Evolutionary conservation across 1,140 invertebrate genomes (phyloP), one percentile per base, ranked within the genome.

Genomic region (Sinella curviseta): DNA sequence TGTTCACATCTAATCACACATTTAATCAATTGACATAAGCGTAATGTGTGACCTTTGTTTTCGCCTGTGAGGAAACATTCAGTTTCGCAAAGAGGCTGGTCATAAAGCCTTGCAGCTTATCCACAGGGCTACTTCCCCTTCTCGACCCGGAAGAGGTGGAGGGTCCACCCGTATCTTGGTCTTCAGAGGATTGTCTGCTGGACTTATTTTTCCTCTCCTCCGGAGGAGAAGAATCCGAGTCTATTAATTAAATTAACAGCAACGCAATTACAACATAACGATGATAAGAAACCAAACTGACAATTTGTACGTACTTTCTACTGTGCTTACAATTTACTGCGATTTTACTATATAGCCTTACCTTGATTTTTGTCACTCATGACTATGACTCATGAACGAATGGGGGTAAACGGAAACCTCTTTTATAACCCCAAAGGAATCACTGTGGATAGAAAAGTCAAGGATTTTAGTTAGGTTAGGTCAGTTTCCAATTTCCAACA

Each of bases 1-100:
- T n/a, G n/a, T n/a, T n/a, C n/a, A n/a, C n/a, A n/a, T n/a, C n/a
- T n/a, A n/a, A n/a, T n/a, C n/a, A n/a, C n/a, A n/a, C n/a, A n/a
- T n/a, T n/a, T n/a, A n/a, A n/a, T n/a, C n/a, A n/a, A n/a, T n/a
- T n/a, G n/a, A n/a, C n/a, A n/a, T 48, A 48, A 48, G 39, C 20
- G 39, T 8, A 48, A 48, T 48, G 8, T 48, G 8, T 48, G 8
- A 70, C 65, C 65, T 70, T 70, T 12, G 65, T 30, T 33, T 70
- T 70, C n/a, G 65, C 8, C 55, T 8, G 24, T 12, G 28, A 60
- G 4, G 36, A 80, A 73, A 74, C 20, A 14, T 26, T 80, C 0
- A 81, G 26, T 57, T 78, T 67, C 24, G 35, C 77, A 39, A 77
- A 36, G 0, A 36, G 55, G 35, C 55, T 76, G n/a, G 60, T 67